A percentile compares a stretch with the other conserved stretches of the same genome.
Conservation (phyloP, 2,113 vertebrate genomes). For the Accipiter virgatus region DNA sequence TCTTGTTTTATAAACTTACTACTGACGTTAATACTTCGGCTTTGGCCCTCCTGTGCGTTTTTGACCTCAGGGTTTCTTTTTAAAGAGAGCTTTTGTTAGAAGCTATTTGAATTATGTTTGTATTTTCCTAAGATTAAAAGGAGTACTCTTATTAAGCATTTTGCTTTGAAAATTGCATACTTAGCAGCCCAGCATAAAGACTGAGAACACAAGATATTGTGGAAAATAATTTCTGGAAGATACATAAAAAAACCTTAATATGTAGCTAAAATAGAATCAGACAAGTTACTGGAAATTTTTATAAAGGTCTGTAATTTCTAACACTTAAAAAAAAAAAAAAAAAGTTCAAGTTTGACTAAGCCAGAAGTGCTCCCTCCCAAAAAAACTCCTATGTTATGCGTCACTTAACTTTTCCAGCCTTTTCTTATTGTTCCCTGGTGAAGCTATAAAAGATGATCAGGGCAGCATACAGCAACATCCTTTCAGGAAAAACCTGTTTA, state of each 20-base stretch:
- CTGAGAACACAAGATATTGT: neutral
- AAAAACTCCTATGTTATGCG: neutral
- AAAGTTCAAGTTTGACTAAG: neutral
- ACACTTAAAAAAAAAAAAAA: neutral
- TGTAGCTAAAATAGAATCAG: neutral
- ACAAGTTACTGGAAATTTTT: neutral
- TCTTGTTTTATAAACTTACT: constrained; percentile 66
- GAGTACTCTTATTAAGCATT: constrained; percentile 43
- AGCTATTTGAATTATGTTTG: constrained; percentile 66
- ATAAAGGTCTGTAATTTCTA: neutral
- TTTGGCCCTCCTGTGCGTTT: constrained; percentile 45
- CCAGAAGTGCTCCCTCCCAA: neutral
- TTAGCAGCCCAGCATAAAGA: neutral
- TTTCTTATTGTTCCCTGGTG: constrained; percentile 24
- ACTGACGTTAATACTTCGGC: constrained; percentile 38
- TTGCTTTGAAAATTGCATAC: constrained; percentile 41
- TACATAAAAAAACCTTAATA: neutral
- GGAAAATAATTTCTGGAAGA: neutral
- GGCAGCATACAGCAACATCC: constrained; percentile 47
- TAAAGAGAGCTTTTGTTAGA: constrained; percentile 62
- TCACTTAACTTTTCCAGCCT: constrained; percentile 21
- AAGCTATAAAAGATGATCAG: constrained; percentile 45
- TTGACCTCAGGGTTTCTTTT: constrained; percentile 58
- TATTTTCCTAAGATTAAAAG: constrained; percentile 59
- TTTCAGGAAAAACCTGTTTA: constrained; percentile 73